phyloP scores from a whole-genome alignment of 2,888 invertebrate genomes.

The Pyrocoelia pectoralis region DNA sequence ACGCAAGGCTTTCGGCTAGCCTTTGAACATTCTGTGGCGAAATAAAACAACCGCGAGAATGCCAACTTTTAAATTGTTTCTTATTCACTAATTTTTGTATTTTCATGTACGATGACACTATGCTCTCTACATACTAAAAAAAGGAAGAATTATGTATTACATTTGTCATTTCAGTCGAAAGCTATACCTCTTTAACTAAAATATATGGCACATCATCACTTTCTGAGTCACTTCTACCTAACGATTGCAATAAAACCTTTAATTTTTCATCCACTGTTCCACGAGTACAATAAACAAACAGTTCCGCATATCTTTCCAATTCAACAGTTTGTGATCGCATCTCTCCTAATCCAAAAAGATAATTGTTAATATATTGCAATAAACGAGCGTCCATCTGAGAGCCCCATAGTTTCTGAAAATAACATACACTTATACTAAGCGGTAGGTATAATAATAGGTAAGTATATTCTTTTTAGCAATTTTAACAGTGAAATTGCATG shows the following conservation, averaged over 20 bases:
- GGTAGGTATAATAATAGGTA: too few species aligned
- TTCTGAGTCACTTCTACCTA: conserved; percentile 65
- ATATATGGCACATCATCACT: conserved; percentile 67
- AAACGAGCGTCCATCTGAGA: conserved; percentile 72
- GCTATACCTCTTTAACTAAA: conserved; percentile 67
- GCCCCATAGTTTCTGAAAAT: conserved; percentile 72
- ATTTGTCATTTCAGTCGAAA: background rate
- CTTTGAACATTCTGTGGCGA: conserved; percentile 66
- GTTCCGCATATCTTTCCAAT: conserved; percentile 72
- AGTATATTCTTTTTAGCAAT: too few species aligned
- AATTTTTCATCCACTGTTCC: conserved; percentile 73
- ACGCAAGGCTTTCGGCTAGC: conserved; percentile 67
- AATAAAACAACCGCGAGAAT: conserved; percentile 65
- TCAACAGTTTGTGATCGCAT: conserved; percentile 64
- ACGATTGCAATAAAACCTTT: conserved; percentile 65
- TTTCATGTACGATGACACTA: conserved; percentile 78
- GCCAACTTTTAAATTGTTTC: conserved; percentile 67
- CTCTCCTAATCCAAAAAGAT: conserved; percentile 68
- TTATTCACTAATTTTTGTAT: conserved; percentile 68
- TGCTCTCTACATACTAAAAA: conserved; percentile 74
- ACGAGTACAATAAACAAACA: conserved; percentile 74
- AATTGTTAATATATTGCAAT: conserved; percentile 73
- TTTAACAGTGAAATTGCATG: too few species aligned
- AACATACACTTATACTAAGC: conserved; percentile 2
- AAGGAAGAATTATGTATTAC: background rate